Conservation (phyloP, 2,113 vertebrate species). For the Melospiza melodia region DNA sequence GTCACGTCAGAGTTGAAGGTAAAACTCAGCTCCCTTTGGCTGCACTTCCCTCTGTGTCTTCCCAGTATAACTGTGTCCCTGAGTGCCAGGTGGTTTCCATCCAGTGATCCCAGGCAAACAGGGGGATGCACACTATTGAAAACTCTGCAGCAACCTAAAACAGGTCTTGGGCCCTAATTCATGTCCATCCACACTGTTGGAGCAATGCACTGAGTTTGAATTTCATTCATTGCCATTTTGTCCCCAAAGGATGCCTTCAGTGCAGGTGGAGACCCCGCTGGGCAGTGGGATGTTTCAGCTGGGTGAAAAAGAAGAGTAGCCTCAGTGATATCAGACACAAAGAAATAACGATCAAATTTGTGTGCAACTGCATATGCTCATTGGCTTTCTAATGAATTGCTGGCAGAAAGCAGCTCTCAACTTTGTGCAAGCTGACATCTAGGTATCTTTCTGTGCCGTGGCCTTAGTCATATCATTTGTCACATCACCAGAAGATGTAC, state of each 20-base stretch:
- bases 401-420: not conserved
- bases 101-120: not conserved
- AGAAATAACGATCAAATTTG: not conserved
- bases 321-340: not conserved
- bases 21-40: not conserved
- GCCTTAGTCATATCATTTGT: not conserved
- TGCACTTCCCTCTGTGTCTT: not conserved
- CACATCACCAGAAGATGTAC: not conserved
- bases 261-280: not conserved
- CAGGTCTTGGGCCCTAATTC: fast-evolving
- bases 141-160: not conserved
- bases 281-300: not conserved
- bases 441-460: not conserved
- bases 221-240: not conserved
- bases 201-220: not conserved
- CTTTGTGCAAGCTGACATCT: not conserved
- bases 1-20: not conserved
- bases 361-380: not conserved
- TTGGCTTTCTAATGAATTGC: not conserved
- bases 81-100: not conserved
- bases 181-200: not conserved
- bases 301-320: not conserved
- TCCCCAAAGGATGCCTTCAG: not conserved
- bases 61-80: not conserved
- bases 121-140: not conserved